phyloP scores from a whole-genome alignment of 2,888 invertebrate species.

The Stratiomys singularior region DNA sequence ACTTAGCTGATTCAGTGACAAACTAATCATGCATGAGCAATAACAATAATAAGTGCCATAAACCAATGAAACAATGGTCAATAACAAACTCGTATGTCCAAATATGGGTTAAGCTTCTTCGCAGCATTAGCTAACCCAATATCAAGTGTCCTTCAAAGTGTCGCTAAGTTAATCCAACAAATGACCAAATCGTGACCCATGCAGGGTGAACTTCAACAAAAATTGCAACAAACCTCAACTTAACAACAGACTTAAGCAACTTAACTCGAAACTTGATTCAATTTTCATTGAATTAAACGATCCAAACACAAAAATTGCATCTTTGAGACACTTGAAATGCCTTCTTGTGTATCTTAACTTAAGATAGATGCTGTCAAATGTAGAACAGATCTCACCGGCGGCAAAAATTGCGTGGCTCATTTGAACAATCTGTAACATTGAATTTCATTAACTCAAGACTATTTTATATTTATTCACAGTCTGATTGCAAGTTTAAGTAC shows the following conservation, averaged over 20 bases:
- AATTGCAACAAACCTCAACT: no score
- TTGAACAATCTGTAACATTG: not conserved
- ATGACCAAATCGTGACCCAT: not conserved
- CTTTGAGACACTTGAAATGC: not conserved
- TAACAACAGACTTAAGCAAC: no score
- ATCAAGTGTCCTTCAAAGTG: not conserved
- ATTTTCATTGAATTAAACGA: no score
- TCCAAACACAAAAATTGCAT: not conserved
- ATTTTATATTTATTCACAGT: conserved; percentile 12
- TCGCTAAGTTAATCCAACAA: not conserved
- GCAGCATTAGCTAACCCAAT: not conserved
- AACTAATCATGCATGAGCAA: no score
- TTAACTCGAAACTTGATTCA: no score
- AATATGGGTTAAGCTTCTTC: no score
- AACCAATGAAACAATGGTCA: no score
- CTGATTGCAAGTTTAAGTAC: conserved; percentile 1
- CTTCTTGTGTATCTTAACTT: not conserved
- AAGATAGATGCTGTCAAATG: not conserved
- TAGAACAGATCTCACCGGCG: conserved; percentile 8
- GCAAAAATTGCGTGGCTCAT: conserved; percentile 18
- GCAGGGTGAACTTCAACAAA: no score
- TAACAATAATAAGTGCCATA: no score
- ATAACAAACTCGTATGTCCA: no score
- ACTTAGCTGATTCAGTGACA: no score
- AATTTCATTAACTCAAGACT: not conserved